A percentile compares a stretch with the other conserved stretches of the same genome.
phyloP scores from a whole-genome alignment of 37 sponge, comb jelly and placozoan species.

The Ianthella basta region DNA sequence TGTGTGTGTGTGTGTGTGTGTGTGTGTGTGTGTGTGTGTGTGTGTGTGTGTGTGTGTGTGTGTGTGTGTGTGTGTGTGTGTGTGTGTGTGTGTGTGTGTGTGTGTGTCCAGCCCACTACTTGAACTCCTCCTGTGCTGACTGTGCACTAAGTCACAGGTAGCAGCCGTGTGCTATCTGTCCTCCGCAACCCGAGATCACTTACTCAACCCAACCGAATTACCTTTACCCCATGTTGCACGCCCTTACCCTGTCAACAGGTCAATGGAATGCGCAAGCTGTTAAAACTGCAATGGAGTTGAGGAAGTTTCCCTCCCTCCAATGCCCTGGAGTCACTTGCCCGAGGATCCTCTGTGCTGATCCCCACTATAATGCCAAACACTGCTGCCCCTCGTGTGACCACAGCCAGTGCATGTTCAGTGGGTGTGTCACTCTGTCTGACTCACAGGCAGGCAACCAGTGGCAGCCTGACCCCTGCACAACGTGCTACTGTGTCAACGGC shows the following conservation, averaged over 20 bases:
- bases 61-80: too few species aligned
- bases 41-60: too few species aligned
- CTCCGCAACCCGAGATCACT: background rate
- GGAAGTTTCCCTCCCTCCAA: background rate
- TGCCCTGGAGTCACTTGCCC: constrained; percentile 7
- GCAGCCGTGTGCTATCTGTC: background rate
- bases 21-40: too few species aligned
- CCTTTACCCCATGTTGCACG: too few species aligned
- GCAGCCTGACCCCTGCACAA: constrained; percentile 2
- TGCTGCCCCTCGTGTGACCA: background rate
- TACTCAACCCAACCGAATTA: background rate
- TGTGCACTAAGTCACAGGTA: background rate
- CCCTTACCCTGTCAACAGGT: background rate
- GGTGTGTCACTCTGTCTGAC: background rate
- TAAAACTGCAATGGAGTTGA: background rate
- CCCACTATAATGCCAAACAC: background rate
- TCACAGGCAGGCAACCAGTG: background rate
- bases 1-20: too few species aligned
- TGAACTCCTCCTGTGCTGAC: too few species aligned
- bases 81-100: too few species aligned
- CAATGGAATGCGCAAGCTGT: background rate
- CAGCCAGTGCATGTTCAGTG: background rate
- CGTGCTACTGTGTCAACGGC: background rate
- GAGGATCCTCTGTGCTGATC: background rate
- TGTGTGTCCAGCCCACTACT: too few species aligned